Conservation (phyloP, 1,140 invertebrate genomes). For the Harpegnathos saltator region DNA sequence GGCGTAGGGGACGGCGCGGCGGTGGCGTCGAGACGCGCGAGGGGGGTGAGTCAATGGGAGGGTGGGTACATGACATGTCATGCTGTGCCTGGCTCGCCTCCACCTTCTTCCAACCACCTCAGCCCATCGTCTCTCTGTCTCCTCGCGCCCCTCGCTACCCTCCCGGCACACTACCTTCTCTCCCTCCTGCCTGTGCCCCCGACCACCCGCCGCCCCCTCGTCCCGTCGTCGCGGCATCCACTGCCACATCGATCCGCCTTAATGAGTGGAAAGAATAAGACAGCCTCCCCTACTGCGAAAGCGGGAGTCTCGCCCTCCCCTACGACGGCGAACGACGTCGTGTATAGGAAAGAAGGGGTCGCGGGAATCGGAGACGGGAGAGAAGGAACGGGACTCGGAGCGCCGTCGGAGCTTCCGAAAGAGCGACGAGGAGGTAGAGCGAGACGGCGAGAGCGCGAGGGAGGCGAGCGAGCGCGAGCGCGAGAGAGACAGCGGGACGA, state of each 20-base stretch:
- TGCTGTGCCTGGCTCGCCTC: conserved; percentile 76
- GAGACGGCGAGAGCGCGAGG: conserved; percentile 45
- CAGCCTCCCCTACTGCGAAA: conserved; percentile 78
- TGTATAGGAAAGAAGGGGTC: conserved; percentile 80
- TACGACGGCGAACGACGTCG: conserved; percentile 71
- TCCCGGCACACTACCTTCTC: conserved; percentile 32
- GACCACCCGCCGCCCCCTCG: conserved; percentile 68
- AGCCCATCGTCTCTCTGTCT: conserved; percentile 63
- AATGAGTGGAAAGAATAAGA: conserved; percentile 87
- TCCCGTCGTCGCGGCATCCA: conserved; percentile 78
- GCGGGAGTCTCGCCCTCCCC: conserved; percentile 73
- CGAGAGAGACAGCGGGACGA: conserved; percentile 68
- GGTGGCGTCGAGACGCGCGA: conserved; percentile 43
- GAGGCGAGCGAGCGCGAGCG: conserved; percentile 33
- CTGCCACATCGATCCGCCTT: conserved; percentile 86
- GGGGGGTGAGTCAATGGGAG: conserved; percentile 55
- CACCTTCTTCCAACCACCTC: conserved; percentile 75
- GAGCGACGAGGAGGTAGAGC: conserved; percentile 32
- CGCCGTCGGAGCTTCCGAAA: conserved; percentile 27
- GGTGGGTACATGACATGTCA: conserved; percentile 76
- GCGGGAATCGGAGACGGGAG: conserved; percentile 74
- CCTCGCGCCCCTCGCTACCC: conserved; percentile 50
- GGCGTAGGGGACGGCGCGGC: conserved; percentile 21
- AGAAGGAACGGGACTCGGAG: conserved; percentile 69
- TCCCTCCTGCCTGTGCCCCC: too few species aligned